Evolutionary conservation across 2,888 invertebrate genomes (phyloP).

Genomic region (Parochlus steinenii): DNA sequence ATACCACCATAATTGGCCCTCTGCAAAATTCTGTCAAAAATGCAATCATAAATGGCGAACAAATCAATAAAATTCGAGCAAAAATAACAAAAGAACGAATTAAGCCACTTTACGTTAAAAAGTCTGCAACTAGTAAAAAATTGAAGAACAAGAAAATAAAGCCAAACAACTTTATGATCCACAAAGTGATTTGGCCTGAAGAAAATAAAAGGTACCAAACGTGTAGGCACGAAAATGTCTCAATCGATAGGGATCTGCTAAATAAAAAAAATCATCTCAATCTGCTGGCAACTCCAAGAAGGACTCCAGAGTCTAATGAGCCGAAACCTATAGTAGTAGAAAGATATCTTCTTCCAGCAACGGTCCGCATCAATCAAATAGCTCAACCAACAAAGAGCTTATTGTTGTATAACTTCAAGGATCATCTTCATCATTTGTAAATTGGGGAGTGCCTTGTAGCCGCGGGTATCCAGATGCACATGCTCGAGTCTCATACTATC

Average conservation of each 20-base stretch:
- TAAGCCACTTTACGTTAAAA: no score
- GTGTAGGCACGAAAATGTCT: constrained; percentile 24
- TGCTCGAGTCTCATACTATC: constrained; percentile 21
- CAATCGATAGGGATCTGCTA: constrained; percentile 25
- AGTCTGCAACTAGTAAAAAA: no score
- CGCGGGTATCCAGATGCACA: constrained; percentile 26
- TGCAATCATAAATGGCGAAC: no score
- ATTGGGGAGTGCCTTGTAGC: constrained; percentile 27
- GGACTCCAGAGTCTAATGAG: no score
- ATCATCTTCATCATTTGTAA: constrained; percentile 19
- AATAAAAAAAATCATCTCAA: constrained; percentile 24
- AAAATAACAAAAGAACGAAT: no score
- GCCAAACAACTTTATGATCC: constrained; percentile 6
- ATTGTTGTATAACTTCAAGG: constrained; percentile 19
- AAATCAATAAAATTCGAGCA: no score
- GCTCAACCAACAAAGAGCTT: constrained; percentile 21
- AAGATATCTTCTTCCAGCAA: constrained; percentile 16
- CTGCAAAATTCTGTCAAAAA: no score
- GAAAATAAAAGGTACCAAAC: constrained; percentile 16
- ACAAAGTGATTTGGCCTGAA: background rate
- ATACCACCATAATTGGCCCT: no score
- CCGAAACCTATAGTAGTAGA: background rate
- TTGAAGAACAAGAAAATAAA: constrained; percentile 8
- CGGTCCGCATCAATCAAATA: constrained; percentile 23
- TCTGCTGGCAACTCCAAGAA: constrained; percentile 24